Evolutionary conservation across 2,113 vertebrate species (phyloP), one percentile per base, ranked within the genome.

Genomic region (Corythornis cristatus): DNA sequence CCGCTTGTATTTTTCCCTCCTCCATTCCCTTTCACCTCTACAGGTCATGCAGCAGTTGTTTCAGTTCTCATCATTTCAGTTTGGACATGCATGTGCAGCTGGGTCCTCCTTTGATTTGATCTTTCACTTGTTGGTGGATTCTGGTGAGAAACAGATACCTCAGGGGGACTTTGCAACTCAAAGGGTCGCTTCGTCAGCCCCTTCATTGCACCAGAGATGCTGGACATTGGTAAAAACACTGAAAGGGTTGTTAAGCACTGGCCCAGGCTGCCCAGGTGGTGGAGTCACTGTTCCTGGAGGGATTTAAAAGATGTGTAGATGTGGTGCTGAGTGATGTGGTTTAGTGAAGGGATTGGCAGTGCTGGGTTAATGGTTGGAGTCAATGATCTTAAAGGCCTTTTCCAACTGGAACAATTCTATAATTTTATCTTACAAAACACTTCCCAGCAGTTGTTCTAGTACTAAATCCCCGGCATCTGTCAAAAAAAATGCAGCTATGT

Each of bases 141-240:
- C 35, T 62, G 54, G 6, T n/a, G 37, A 79, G 83, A 89, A 35
- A 46, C 2, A 4, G 67, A 20, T 40, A 15, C 33, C 15, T 60
- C 2, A 53, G 1, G 3, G 12, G 65, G n/a, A 29, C 48, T 75
- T 68, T 42, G 29, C 26, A 57, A 18, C 42, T 86, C 2, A 3
- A 1, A 68, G 21, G 17, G 15, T 26, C 1, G 3, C 29, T 19
- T 4, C 2, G 4, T 20, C 37, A 28, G 14, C 56, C 20, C 40
- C 29, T 5, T 57, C 0, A 1, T 70, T 79, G 54, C 29, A 40
- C 25, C 43, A 37, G 70, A 10, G 15, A 22, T 31, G 31, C 46
- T 84, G 50, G 23, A 51, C 50, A 51, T 51, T 23, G 12, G 50
- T 25, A 25, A 51, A 51, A 51, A 26, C 25, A 26, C 50, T 51